Evolutionary conservation across 1,140 invertebrate genomes (phyloP), one percentile per base, ranked within the genome.

Genomic region (Macrotrachela quadricornifera): DNA sequence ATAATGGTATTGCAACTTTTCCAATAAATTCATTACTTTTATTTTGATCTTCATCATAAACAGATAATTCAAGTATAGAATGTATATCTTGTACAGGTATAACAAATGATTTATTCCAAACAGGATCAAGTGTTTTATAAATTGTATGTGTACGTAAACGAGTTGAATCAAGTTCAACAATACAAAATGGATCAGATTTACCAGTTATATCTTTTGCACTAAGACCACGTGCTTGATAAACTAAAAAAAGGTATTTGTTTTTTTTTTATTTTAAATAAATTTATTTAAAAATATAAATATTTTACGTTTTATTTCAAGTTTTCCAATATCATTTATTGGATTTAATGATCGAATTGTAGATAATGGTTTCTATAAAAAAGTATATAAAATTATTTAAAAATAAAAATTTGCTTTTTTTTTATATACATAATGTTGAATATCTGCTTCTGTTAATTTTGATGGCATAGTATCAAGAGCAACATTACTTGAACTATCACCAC

Each of bases 41-140:
- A 67, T 96, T 88, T 54, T 85, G 76, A 71, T 99, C 92, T 71
- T 97, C 92, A 65, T 99, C 94, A 66, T 82, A 96, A 0, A 97
- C 86, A 0, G 90, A 96, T n/a, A 97, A 73, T 66, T 97, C 90
- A 47, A 99, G 69, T 17, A 87, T 79, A 41, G 86, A 85, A 60
- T 94, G 90, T 48, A 97, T 90, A 66, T 97, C 94, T 91, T 92
- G 0, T 97, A 81, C 66, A 87, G 84, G 65, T 86, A 30, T 8
- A 30, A 83, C 90, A 66, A 97, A 97, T 58, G 94, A 85, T 72
- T 96, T 95, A 69, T 94, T 87, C 92, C 92, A 99, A 56, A 81
- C 84, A 0, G 92, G 92, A 47, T 80, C 77, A 4, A 97, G 71
- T 0, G 91, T 97, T 68, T 96, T 95, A 67, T 97, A 97, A 67